Evolutionary conservation across 2,113 vertebrate species (phyloP).

Genomic region (Saiga tatarica): DNA sequence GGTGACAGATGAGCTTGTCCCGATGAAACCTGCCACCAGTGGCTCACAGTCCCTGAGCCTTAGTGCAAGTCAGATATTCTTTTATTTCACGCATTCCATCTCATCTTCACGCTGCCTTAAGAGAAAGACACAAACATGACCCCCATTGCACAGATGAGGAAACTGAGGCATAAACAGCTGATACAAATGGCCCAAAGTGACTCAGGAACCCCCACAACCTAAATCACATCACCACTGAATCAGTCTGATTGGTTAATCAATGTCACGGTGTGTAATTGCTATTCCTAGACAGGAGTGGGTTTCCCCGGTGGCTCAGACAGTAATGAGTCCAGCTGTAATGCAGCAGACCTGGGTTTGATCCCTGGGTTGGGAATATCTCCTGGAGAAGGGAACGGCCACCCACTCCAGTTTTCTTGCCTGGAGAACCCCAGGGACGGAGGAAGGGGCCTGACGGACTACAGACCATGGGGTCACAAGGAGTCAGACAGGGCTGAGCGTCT

Average conservation of each 20-base stretch:
- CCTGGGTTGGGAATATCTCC: neutral
- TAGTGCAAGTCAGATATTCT: neutral
- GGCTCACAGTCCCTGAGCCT: neutral
- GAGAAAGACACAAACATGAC: neutral
- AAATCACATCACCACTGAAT: neutral
- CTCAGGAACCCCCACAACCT: neutral
- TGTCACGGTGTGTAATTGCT: neutral
- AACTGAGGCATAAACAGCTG: neutral
- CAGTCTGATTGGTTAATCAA: too few species aligned
- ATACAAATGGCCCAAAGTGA: neutral
- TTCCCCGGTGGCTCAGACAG: neutral
- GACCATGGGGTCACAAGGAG: neutral
- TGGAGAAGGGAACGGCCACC: neutral
- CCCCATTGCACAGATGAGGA: neutral
- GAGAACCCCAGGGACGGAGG: neutral
- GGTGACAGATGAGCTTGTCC: neutral
- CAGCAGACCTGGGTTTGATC: neutral
- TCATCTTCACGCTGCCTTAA: fast-evolving
- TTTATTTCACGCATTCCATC: neutral
- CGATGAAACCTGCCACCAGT: neutral
- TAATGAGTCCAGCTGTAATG: fast-evolving
- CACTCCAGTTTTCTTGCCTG: neutral
- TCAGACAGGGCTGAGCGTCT: neutral
- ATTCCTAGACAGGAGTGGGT: neutral
- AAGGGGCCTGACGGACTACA: neutral